Base-by-base conservation (phyloP, 2,888 invertebrate genomes). In the Endotricha flammealis region DNA sequence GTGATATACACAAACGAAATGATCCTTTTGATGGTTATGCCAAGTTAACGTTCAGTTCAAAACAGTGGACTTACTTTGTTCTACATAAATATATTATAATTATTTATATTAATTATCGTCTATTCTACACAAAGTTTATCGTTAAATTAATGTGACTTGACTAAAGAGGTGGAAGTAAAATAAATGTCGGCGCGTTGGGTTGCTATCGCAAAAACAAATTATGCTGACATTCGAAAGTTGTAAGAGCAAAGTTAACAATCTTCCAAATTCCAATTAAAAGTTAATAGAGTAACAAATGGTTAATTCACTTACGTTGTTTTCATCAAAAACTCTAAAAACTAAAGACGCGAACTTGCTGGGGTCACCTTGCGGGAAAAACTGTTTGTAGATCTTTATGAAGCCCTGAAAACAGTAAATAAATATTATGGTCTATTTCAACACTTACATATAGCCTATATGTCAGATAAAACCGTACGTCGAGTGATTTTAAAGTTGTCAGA, bases 351-450 rank as follows among this genome's bases (percentile, higher is more conserved):
- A 99, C 88, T 98, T 99, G 70, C 97, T 96, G 27, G 99, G 98
- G 87, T 99, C 98, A 53, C 99, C 99, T 90, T 98, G 96, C 36
- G 99, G 99, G 83, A 99, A 99, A 89, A 99, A 99, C 87, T 99
- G 98, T 87, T 97, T 97, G 90, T 99, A 99, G 82, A 99, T 99
- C 90, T 95, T 97, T 78, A 98, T 97, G 90, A 99, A 99, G 62
- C 98, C 98, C 97, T 98, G 82, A 53, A 79, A 79, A 61, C 47
- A 53, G 45, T 36, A 41, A n/a, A 41, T 12, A 11, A 9, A 10
- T 9, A 23, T 22, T 23, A 13, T 12, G 10, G n/a, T n/a, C n/a
- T n/a, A n/a, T n/a, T n/a, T n/a, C n/a, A n/a, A n/a, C n/a, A n/a
- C n/a, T n/a, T n/a, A n/a, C n/a, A n/a, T n/a, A n/a, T n/a, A n/a